Base-by-base conservation (phyloP, 1,140 invertebrate species). In the Ceratosolen fusciceps region DNA sequence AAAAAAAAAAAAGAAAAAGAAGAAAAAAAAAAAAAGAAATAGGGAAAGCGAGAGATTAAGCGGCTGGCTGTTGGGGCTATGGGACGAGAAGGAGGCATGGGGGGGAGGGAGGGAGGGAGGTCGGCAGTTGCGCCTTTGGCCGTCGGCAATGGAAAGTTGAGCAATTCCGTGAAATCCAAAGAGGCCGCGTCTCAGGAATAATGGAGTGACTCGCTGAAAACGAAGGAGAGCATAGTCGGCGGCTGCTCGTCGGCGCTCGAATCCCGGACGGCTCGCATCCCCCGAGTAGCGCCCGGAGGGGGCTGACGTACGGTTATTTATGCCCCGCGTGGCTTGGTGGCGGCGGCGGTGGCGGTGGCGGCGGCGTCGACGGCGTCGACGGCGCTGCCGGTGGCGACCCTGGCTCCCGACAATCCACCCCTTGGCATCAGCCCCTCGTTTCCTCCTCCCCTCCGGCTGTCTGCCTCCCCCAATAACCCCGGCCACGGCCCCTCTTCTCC, bases 281-380 rank as follows among this genome's bases (percentile, higher is more conserved):
- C 72, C 75, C 65, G 24, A 19, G n/a, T n/a, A n/a, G 24, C 43
- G 12, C 39, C 21, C 74, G 70, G 75, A 75, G 80, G 77, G 77
- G 75, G 73, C 29, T 76, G 74, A 81, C 79, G 79, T 47, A 34
- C 54, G 71, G 79, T 82, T 82, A 82, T 82, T 82, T 82, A 82
- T 82, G 79, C 79, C 29, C 79, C 81, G 74, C 75, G 54, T 72
- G 70, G 68, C 56, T 31, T 9, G n/a, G n/a, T n/a, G n/a, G n/a
- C n/a, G n/a, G n/a, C n/a, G n/a, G n/a, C n/a, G n/a, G n/a, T n/a
- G n/a, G n/a, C n/a, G n/a, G n/a, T n/a, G n/a, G n/a, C n/a, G n/a
- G n/a, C n/a, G n/a, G n/a, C n/a, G n/a, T n/a, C n/a, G n/a, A n/a
- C n/a, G n/a, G n/a, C n/a, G n/a, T n/a, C n/a, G n/a, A n/a, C n/a